A percentile compares a stretch with the other conserved stretches of the same genome.
These are phyloP conservation scores for Conchocele bisecta DNA, from an alignment of 2,888 invertebrate genomes.

Conservation along the genomic window DNA sequence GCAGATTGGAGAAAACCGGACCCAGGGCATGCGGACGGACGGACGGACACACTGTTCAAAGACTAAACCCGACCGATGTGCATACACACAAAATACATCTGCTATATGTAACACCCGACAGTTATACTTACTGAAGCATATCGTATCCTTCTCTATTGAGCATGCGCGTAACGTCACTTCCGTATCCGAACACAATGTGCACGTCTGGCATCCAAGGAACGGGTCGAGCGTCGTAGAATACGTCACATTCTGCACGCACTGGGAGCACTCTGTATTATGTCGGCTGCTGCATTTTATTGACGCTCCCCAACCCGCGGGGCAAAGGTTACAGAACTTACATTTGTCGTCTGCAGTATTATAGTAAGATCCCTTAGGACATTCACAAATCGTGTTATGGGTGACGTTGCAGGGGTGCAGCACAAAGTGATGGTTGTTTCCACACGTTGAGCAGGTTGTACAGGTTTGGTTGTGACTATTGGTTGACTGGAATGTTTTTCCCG, in stretches of 20 bases:
- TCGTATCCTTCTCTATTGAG: constrained; percentile 75
- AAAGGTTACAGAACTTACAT: constrained; percentile 75
- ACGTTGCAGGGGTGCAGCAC: constrained; percentile 70
- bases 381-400: constrained; percentile 77
- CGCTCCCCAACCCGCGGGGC: constrained; percentile 74
- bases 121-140: constrained; percentile 78
- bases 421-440: constrained; percentile 66
- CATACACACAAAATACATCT: too few species aligned
- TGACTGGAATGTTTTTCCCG: constrained; percentile 71
- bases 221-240: constrained; percentile 75
- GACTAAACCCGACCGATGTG: too few species aligned
- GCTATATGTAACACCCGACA: too few species aligned
- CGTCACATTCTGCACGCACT: constrained; percentile 73
- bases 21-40: too few species aligned
- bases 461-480: constrained; percentile 50
- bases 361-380: constrained; percentile 75
- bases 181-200: constrained; percentile 69
- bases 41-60: too few species aligned
- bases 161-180: constrained; percentile 76
- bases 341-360: constrained; percentile 54
- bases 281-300: constrained; percentile 63
- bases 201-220: constrained; percentile 69
- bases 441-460: constrained; percentile 70
- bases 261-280: constrained; percentile 74
- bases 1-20: too few species aligned